phyloP scores from a whole-genome alignment of 2,888 invertebrate genomes.

The Trissonchulus sp. region DNA sequence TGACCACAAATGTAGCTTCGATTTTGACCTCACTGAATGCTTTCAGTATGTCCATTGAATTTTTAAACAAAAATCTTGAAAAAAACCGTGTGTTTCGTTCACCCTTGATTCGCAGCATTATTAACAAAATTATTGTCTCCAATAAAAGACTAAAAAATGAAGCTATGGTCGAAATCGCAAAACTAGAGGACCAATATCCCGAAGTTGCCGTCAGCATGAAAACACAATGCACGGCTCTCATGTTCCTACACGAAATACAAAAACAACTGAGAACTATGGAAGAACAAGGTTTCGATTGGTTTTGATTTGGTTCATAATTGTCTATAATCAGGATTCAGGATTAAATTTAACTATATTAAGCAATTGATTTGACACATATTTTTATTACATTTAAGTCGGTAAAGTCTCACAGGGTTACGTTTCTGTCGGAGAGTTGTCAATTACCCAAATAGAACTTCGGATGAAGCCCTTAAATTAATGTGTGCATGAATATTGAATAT shows the following conservation, averaged over 20 bases:
- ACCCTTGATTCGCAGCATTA: not conserved
- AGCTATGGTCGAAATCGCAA: not conserved
- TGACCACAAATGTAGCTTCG: not conserved
- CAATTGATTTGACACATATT: too few species aligned
- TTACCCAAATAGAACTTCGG: too few species aligned
- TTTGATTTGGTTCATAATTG: too few species aligned
- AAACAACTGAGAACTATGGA: not conserved
- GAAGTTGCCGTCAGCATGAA: not conserved
- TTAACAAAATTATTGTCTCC: not conserved
- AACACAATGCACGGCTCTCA: not conserved
- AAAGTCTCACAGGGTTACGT: too few species aligned
- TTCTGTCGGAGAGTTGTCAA: too few species aligned
- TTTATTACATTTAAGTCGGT: too few species aligned
- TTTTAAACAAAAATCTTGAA: not conserved
- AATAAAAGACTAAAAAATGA: not conserved
- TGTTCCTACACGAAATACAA: not conserved
- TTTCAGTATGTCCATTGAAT: not conserved
- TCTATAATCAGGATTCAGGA: too few species aligned
- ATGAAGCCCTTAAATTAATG: too few species aligned
- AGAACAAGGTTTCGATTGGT: too few species aligned
- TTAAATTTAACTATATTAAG: too few species aligned
- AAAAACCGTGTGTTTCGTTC: not conserved
- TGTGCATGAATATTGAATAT: too few species aligned
- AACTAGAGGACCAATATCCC: not conserved
- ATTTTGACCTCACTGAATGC: conserved; percentile 9